phyloP scores from a whole-genome alignment of 2,113 vertebrate species.

The Phaethornis superciliosus region DNA sequence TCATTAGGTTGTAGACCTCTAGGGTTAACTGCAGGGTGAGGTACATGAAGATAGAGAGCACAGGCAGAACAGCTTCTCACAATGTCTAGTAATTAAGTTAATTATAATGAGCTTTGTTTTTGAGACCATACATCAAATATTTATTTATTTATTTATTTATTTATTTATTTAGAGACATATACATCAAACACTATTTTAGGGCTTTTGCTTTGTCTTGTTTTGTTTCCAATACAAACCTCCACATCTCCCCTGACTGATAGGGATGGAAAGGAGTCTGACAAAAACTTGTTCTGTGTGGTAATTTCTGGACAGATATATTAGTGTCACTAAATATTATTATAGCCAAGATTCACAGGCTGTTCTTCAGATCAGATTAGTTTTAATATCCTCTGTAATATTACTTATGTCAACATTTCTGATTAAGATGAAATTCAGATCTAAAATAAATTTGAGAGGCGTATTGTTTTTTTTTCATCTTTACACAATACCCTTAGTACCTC shows the following conservation, averaged over 20 bases:
- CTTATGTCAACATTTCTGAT: background rate
- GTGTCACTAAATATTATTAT: background rate
- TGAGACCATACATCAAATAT: background rate
- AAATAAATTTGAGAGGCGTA: background rate
- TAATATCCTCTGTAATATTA: background rate
- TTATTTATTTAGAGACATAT: background rate
- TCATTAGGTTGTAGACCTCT: too few species aligned
- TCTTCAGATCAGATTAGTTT: background rate
- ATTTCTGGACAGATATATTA: fast-evolving
- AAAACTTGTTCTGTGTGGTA: fast-evolving
- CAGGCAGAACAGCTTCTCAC: too few species aligned
- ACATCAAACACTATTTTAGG: background rate
- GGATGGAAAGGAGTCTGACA: background rate
- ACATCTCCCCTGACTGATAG: background rate
- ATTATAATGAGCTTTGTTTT: background rate
- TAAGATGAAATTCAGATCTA: background rate
- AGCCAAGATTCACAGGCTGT: background rate
- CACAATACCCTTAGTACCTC: background rate
- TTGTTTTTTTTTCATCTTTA: background rate
- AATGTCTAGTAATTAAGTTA: too few species aligned
- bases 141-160: too few species aligned
- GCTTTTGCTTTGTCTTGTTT: background rate
- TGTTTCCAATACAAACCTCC: background rate
- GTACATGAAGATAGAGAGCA: too few species aligned
- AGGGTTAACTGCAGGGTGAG: too few species aligned